phyloP scores from a whole-genome alignment of 2,113 vertebrate genomes.

The Dipodomys ordii region DNA sequence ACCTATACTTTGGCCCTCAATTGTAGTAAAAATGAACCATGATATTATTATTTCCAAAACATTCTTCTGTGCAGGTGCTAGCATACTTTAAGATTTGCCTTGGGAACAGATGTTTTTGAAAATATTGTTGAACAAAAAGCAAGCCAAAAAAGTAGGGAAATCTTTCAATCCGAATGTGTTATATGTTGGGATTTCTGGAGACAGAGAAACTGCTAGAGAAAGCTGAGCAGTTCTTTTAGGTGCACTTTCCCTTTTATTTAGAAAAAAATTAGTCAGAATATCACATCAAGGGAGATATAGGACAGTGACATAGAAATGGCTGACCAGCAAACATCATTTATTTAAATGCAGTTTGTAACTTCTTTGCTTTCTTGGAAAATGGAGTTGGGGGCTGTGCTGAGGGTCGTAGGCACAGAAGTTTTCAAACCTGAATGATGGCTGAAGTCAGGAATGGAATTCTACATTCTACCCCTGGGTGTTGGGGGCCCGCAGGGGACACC shows the following conservation, averaged over 20 bases:
- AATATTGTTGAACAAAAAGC: slow-evolving; percentile 52
- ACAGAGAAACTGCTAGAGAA: background rate
- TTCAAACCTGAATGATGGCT: background rate
- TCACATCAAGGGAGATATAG: background rate
- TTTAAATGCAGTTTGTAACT: background rate
- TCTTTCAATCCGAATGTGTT: background rate
- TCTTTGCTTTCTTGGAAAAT: background rate
- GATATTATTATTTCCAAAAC: slow-evolving; percentile 57
- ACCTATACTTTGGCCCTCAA: slow-evolving; percentile 20
- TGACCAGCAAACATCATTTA: background rate
- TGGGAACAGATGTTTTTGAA: slow-evolving; percentile 57
- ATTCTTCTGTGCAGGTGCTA: slow-evolving; percentile 53
- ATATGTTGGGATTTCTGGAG: background rate
- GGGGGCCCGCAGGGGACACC: background rate
- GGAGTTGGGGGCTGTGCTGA: background rate
- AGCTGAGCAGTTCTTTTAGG: background rate
- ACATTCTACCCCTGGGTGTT: too few species aligned
- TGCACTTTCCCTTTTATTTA: background rate
- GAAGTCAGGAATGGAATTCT: background rate
- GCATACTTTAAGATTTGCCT: slow-evolving; percentile 34
- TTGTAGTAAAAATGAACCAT: slow-evolving; percentile 57
- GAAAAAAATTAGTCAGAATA: background rate
- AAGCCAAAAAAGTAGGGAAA: slow-evolving; percentile 1
- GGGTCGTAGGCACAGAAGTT: background rate
- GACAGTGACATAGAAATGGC: background rate